Base-by-base conservation (phyloP, 23 tunicate species). In the Trididemnum nubilum region DNA sequence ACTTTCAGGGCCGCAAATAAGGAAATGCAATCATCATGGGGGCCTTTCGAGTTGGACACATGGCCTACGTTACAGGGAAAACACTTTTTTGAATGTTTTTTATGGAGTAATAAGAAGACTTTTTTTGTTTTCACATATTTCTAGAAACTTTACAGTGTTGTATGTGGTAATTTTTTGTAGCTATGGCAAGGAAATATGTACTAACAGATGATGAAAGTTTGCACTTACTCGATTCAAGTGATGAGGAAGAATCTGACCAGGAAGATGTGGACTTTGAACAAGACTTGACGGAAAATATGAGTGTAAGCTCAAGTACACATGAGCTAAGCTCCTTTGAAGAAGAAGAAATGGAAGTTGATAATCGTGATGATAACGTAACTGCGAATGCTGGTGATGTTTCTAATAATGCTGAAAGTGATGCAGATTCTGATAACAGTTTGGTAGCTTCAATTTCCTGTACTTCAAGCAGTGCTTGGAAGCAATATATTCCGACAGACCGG, bases 341-440 rank as follows among this genome's bases (percentile, higher is more conserved):
- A 25, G 81, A 3, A 77, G 67, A 54, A 9, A 77, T 77, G 81
- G 81, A 77, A 31, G 81, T 23, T 77, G 81, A 77, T 34, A 77
- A 67, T 52, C 23, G 28, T 77, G 81, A 30, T 77, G 81, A 24
- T 23, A 51, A n/a, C 19, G 19, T 23, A 12, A 54, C 22, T 77
- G 51, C 27, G 51, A 67, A 54, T 52, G 81, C 52, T 31, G 27
- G 7, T n/a, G 81, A 77, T 77, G 51, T 77, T 35, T 66, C 52
- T 27, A 29, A 51, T 77, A 77, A 77, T 77, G 67, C 51, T 51
- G 7, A 66, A 51, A 25, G 51, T 29, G 67, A 37, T 77, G 66
- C 81, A 51, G 81, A 52, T 25, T 51, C 25, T 77, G 38, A 5
- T 77, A 67, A 21, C 51, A 37, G 54, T 77, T 37, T 77, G 67